Conservation (phyloP, 2,797 vertebrate species). For the Gymnoscopelus microlampas region DNA sequence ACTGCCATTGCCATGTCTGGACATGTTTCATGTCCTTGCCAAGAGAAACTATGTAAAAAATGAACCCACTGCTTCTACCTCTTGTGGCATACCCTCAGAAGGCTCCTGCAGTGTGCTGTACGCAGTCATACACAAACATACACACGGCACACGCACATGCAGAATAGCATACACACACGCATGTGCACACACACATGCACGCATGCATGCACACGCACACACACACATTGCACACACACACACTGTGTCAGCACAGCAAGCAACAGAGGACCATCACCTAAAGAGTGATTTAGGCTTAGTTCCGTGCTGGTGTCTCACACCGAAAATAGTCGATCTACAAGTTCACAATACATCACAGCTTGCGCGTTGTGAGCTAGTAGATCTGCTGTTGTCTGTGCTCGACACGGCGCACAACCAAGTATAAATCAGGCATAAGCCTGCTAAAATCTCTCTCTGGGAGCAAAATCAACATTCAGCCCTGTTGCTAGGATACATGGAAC, state of each 20-base stretch:
- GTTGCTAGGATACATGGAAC: constrained; percentile 66
- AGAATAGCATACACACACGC: too few relatives aligned
- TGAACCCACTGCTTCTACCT: background rate
- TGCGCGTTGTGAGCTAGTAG: too few relatives aligned
- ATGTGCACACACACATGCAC: too few relatives aligned
- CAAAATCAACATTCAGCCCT: constrained; percentile 38
- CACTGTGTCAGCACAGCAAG: constrained; percentile 12
- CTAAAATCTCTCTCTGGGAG: constrained; percentile 54
- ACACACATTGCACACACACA: constrained; percentile 7
- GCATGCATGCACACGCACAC: background rate
- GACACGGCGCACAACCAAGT: too few relatives aligned
- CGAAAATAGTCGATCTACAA: too few relatives aligned
- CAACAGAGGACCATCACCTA: constrained; percentile 41
- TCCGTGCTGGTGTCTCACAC: too few relatives aligned
- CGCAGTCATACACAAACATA: background rate
- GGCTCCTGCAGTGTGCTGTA: background rate
- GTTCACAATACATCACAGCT: too few relatives aligned
- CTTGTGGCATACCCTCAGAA: constrained; percentile 9
- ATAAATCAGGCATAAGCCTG: constrained; percentile 9
- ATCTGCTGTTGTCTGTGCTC: too few relatives aligned
- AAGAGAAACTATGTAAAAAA: background rate
- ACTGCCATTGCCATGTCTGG: constrained; percentile 2
- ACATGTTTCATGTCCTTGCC: background rate
- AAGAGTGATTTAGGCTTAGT: background rate
- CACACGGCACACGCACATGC: too few relatives aligned